Conservation (phyloP, 2,797 vertebrate genomes). For the Limosa lapponica region DNA sequence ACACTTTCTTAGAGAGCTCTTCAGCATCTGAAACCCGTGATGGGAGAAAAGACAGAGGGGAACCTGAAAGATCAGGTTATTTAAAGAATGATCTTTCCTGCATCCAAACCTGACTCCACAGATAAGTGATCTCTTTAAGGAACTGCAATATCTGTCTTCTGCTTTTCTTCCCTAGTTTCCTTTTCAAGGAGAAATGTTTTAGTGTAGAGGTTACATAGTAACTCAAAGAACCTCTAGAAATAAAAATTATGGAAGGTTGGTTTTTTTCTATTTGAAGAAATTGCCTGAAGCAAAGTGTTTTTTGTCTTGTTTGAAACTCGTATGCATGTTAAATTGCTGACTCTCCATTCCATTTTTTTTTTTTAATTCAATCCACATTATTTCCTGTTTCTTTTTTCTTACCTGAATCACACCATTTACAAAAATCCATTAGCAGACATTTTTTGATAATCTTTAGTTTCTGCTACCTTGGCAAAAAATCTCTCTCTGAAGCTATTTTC, state of each 20-base stretch:
- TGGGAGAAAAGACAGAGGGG: neutral
- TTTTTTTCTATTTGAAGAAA: slow-evolving; percentile 14
- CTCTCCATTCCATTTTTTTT: neutral
- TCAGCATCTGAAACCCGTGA: neutral
- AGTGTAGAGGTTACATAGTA: neutral
- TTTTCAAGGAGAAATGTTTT: slow-evolving; percentile 2
- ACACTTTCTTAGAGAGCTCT: neutral
- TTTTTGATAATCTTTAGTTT: slow-evolving; percentile 20
- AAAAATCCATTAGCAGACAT: slow-evolving; percentile 2
- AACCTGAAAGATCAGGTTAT: neutral
- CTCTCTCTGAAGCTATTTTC: neutral
- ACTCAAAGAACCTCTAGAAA: neutral
- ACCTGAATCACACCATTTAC: neutral
- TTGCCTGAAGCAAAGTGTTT: neutral
- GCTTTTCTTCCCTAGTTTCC: neutral
- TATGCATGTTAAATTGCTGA: slow-evolving; percentile 1
- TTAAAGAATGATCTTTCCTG: neutral
- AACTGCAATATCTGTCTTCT: neutral
- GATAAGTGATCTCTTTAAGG: neutral
- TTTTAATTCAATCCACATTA: neutral
- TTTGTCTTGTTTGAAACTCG: neutral
- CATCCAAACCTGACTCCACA: neutral
- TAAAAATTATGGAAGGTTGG: neutral
- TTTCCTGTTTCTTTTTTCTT: neutral
- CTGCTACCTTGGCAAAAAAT: neutral